Percentiles rank a stretch among this genome's conserved stretches.
phyloP scores from a whole-genome alignment of 1,140 invertebrate genomes.

The Druon quercuslanigerum region DNA sequence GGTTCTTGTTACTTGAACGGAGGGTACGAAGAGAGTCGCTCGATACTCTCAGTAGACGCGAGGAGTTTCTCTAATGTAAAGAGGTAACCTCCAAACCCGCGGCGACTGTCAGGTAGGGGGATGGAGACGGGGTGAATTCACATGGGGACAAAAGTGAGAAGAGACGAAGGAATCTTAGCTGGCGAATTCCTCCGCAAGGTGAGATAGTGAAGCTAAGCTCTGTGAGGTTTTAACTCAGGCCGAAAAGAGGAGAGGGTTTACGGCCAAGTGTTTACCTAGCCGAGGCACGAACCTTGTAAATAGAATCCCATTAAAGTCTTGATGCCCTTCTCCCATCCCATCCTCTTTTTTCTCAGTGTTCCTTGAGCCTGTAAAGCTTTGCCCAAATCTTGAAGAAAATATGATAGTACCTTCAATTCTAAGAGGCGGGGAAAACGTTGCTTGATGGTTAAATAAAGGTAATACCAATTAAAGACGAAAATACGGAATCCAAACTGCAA shows the following conservation, averaged over 20 bases:
- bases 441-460: conserved; percentile 13
- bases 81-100: conserved; percentile 51
- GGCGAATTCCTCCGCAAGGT: conserved; percentile 29
- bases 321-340: conserved; percentile 56
- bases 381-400: conserved; percentile 28
- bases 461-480: conserved; percentile 28
- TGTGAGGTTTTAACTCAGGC: conserved; percentile 19
- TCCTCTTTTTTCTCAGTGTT: conserved; percentile 35
- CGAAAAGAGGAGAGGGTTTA: conserved; percentile 40
- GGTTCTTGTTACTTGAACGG: conserved; percentile 42
- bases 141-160: conserved; percentile 40
- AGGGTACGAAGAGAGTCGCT: conserved; percentile 35
- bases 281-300: conserved; percentile 70
- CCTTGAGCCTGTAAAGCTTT: conserved; percentile 18
- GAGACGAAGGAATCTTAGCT: conserved; percentile 41
- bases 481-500: conserved; percentile 21
- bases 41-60: conserved; percentile 29
- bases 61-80: conserved; percentile 52
- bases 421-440: conserved; percentile 7
- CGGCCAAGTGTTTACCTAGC: conserved; percentile 67
- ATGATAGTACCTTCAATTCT: conserved; percentile 16
- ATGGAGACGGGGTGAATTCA: conserved; percentile 33
- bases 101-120: conserved; percentile 27
- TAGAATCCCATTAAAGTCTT: conserved; percentile 73
- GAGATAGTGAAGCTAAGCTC: conserved; percentile 36